A percentile compares a stretch with the other conserved stretches of the same genome.
Evolutionary conservation across 92 coral and sea anemone species (phyloP).

Genomic region (Bergia sp.): DNA sequence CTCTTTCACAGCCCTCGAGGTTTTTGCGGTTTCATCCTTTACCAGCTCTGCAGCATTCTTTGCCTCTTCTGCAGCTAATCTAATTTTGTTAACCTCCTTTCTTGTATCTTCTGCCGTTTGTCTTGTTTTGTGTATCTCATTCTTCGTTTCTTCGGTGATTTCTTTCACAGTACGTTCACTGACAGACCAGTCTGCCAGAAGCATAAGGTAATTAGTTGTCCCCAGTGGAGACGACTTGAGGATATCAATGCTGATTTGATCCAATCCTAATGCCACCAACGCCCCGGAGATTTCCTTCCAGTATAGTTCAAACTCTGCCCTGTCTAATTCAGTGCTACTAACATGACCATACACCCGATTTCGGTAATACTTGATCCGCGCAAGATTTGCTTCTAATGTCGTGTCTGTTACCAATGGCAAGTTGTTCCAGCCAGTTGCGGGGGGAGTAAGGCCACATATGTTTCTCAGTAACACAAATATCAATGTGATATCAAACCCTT

Average conservation of each 20-base stretch:
- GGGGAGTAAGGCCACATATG: slow-evolving; percentile 44
- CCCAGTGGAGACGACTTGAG: slow-evolving; percentile 38
- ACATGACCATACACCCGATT: slow-evolving; percentile 34
- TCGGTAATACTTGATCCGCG: slow-evolving; percentile 47
- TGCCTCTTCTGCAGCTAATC: slow-evolving; percentile 19
- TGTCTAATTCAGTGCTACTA: slow-evolving; percentile 14
- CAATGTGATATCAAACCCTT: slow-evolving; percentile 41
- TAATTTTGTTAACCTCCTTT: slow-evolving; percentile 12
- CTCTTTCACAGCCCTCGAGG: background rate
- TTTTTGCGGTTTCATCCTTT: slow-evolving; percentile 10
- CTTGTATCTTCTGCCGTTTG: slow-evolving; percentile 30
- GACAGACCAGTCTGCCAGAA: slow-evolving; percentile 22
- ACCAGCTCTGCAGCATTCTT: slow-evolving; percentile 11
- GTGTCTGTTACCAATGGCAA: slow-evolving; percentile 39
- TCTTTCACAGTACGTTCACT: slow-evolving; percentile 9
- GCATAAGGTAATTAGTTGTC: slow-evolving; percentile 12
- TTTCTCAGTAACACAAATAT: slow-evolving; percentile 41
- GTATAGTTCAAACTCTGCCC: slow-evolving; percentile 22
- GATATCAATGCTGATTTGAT: slow-evolving; percentile 31
- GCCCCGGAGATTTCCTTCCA: slow-evolving; percentile 41
- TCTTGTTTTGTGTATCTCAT: slow-evolving; percentile 8
- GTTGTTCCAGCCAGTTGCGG: slow-evolving; percentile 48
- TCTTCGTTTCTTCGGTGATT: slow-evolving; percentile 18
- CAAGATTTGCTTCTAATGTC: slow-evolving; percentile 40
- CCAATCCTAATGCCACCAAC: slow-evolving; percentile 22